These are phyloP conservation scores for Uropetala carovei DNA, from an alignment of 2,888 invertebrate genomes.

Conservation along the genomic window DNA sequence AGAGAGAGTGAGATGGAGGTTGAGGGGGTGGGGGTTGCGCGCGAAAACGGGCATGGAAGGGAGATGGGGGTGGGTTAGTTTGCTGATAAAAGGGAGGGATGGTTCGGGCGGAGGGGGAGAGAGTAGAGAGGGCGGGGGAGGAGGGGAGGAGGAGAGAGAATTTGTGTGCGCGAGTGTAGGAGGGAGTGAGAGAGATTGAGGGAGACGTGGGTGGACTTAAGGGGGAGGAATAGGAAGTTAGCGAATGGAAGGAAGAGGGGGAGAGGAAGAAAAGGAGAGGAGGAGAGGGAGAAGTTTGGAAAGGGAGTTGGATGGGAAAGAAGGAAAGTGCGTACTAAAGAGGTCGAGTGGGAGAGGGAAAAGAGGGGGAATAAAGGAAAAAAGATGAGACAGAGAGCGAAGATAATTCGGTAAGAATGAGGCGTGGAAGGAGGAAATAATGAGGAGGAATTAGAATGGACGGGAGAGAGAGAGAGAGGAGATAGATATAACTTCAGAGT, in stretches of 20 bases:
- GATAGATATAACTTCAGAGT: neutral
- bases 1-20: no score
- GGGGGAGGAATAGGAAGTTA: neutral
- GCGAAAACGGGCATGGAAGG: neutral
- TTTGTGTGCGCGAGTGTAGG: neutral
- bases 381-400: neutral
- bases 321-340: neutral
- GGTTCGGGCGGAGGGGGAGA: neutral
- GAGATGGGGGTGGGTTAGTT: neutral
- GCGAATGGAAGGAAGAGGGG: neutral
- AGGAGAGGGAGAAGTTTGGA: neutral
- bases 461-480: neutral
- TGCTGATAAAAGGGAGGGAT: neutral
- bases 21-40: no score
- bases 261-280: neutral
- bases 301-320: neutral
- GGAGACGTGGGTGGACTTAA: neutral
- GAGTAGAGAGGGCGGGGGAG: neutral
- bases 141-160: neutral
- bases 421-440: neutral
- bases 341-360: neutral
- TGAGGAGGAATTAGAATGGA: neutral
- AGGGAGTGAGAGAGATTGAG: neutral
- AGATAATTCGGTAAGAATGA: constrained; percentile 3
- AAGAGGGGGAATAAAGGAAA: neutral